phyloP scores from a whole-genome alignment of 2,797 vertebrate genomes.

The Danio kyathit region DNA sequence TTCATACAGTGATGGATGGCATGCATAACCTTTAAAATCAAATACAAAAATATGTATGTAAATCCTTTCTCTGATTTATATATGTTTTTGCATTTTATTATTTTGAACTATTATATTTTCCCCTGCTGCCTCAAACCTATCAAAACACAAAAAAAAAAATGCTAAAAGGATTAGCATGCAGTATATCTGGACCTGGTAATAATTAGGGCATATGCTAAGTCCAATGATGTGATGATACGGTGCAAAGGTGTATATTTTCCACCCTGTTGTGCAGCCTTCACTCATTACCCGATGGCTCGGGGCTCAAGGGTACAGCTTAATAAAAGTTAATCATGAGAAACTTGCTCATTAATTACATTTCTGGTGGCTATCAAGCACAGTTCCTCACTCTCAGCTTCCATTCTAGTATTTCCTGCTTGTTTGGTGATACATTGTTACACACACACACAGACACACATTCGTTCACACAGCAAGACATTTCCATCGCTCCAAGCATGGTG shows the following conservation, averaged over 20 bases:
- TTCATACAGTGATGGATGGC: too few relatives aligned
- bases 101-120: not conserved
- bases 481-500: conserved; percentile 41
- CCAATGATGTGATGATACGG: conserved; percentile 49
- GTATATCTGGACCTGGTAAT: conserved; percentile 44
- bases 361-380: conserved; percentile 65
- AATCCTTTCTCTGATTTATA: too few relatives aligned
- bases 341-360: conserved; percentile 85
- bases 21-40: too few relatives aligned
- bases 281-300: conserved; percentile 78
- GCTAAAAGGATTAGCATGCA: conserved; percentile 8
- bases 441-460: conserved; percentile 43
- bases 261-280: conserved; percentile 70
- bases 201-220: conserved; percentile 43
- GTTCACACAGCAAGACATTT: conserved; percentile 61
- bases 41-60: too few relatives aligned
- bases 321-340: conserved; percentile 86
- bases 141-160: not conserved
- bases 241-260: conserved; percentile 58
- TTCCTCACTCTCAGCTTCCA: conserved; percentile 32
- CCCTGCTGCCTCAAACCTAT: not conserved
- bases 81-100: not conserved
- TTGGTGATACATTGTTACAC: conserved; percentile 26
- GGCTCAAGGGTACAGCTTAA: conserved; percentile 82
- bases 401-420: conserved; percentile 22